A percentile compares a stretch with the other conserved stretches of the same genome.
phyloP scores from a whole-genome alignment of 2,888 invertebrate species.

The Cyaniris semiargus region DNA sequence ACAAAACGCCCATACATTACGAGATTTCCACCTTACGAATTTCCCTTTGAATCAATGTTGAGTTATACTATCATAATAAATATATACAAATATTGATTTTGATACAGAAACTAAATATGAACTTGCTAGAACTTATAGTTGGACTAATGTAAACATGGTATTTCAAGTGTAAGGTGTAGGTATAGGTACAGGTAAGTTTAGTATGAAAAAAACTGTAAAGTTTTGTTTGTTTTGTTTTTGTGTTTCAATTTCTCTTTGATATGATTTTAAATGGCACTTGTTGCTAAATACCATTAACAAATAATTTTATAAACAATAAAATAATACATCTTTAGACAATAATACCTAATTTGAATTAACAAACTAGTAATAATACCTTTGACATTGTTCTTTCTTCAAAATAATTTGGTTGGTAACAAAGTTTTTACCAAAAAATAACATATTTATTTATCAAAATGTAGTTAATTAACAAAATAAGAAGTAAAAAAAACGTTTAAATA shows the following conservation, averaged over 20 bases:
- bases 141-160: not conserved
- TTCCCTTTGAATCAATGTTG: not conserved
- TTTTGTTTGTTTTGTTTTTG: not conserved
- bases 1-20: not conserved
- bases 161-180: not conserved
- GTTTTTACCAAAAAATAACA: too few relatives aligned
- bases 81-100: constrained; percentile 9
- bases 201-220: not conserved
- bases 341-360: not conserved
- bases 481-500: not conserved
- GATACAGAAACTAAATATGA: not conserved
- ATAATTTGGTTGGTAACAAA: too few relatives aligned
- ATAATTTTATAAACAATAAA: not conserved
- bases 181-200: not conserved
- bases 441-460: too few relatives aligned
- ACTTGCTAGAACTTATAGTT: not conserved
- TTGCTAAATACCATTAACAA: too few relatives aligned
- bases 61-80: not conserved
- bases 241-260: not conserved
- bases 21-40: not conserved
- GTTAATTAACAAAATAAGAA: not conserved
- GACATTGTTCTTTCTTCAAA: too few relatives aligned
- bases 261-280: too few relatives aligned
- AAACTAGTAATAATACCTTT: too few relatives aligned
- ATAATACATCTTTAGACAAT: not conserved